Base-by-base conservation (phyloP, 1,140 invertebrate species). In the Caenorhabditis elegans region DNA sequence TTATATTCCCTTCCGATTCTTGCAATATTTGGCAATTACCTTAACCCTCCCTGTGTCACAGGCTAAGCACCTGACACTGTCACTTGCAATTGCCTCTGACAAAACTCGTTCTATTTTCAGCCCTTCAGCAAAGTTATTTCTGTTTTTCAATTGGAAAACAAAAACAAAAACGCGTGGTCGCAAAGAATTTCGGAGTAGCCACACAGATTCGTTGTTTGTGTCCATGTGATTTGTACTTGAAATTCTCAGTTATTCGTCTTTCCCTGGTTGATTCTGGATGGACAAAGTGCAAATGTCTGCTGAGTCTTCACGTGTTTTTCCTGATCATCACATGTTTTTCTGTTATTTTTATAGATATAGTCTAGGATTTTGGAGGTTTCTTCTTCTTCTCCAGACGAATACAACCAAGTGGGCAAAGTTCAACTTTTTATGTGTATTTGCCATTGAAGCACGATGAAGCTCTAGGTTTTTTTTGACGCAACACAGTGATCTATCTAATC, bases 91-190 rank as follows among this genome's bases (percentile, higher is more conserved):
- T 31, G 19, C 17, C 60, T 70, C 43, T n/a, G n/a, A n/a, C 60
- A 39, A 31, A 60, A 60, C 53, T 60, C 34, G 53, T 60, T 60
- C 53, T 60, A 34, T 60, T 60, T 60, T 60, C 53, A 60, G 28
- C 26, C 53, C 0, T 34, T 22, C 13, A 11, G 17, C 15, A 22
- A 26, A 15, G 53, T 60, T 60, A 31, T 60, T 60, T 60, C 34
- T 6, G 28, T 70, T n/a, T 70, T 10, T 1, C n/a, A 70, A 24
- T 4, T 8, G 6, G 4, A 19, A 36, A 70, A 70, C n/a, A 53
- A 55, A 55, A 28, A 55, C 8, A 55, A 70, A 15, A 39, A 39
- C 60, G 39, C 34, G 60, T 4, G 31, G 34, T n/a, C n/a, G n/a
- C n/a, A n/a, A n/a, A n/a, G n/a, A n/a, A n/a, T n/a, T n/a, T n/a